Percentiles rank a stretch among this genome's conserved stretches.
phyloP scores from a whole-genome alignment of 2,797 vertebrate species.

The Danio choprae region DNA sequence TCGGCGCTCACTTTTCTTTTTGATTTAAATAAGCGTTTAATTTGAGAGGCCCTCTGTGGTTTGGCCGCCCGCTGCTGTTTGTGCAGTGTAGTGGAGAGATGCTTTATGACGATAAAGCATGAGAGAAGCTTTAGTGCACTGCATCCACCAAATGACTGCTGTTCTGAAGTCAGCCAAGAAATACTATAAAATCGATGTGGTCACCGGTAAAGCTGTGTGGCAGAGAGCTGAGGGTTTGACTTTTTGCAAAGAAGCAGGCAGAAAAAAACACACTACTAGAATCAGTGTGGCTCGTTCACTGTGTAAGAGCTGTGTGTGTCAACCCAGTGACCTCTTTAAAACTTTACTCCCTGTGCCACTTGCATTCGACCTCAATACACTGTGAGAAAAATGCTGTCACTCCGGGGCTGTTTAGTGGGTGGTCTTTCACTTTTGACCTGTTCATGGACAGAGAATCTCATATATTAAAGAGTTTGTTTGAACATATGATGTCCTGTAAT shows the following conservation, averaged over 20 bases:
- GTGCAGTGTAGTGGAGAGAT: constrained; percentile 54
- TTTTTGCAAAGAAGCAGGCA: constrained; percentile 29
- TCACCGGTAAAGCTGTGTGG: constrained; percentile 49
- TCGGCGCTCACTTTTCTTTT: constrained; percentile 44
- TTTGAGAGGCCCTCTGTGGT: constrained; percentile 60
- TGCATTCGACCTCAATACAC: constrained; percentile 3
- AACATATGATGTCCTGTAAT: constrained; percentile 1
- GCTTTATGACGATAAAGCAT: constrained; percentile 49
- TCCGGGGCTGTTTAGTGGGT: constrained; percentile 3
- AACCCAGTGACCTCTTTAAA: constrained; percentile 51
- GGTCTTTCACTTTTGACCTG: constrained; percentile 2
- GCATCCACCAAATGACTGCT: constrained; percentile 33
- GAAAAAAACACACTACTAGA: constrained; percentile 44
- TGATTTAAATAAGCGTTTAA: constrained; percentile 61
- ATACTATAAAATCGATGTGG: constrained; percentile 61
- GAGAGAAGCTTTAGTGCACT: constrained; percentile 43
- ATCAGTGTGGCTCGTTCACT: constrained; percentile 40
- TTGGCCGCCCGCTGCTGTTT: constrained; percentile 58
- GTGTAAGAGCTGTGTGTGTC: constrained; percentile 38
- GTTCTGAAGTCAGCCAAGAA: constrained; percentile 56
- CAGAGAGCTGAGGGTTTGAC: constrained; percentile 50
- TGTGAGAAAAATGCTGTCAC: not conserved
- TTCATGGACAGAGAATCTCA: constrained; percentile 6
- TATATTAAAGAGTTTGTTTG: constrained; percentile 6
- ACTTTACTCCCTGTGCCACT: constrained; percentile 32